Base-by-base conservation (phyloP, 2,797 vertebrate species). In the Rallus crepitans region DNA sequence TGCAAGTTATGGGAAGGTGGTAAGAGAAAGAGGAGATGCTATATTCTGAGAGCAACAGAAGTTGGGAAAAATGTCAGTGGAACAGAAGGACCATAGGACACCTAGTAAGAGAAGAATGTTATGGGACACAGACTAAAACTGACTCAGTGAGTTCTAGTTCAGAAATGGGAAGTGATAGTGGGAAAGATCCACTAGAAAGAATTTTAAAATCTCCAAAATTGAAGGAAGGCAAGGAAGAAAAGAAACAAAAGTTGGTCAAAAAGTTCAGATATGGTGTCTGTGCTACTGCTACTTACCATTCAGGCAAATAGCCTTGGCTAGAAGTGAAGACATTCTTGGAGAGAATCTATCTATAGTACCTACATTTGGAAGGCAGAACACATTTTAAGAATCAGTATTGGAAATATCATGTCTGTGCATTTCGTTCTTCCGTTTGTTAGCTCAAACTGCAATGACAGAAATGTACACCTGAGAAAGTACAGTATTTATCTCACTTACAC, bases 381-480 rank as follows among this genome's bases (percentile, higher is more conserved):
- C 3, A 18, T 20, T 75, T 87, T 55, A 65, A 57, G 35, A 76
- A 48, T 5, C 45, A 60, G 16, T 55, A 55, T 0, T 31, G 15
- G 47, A 70, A 71, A 82, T 5, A 45, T 7, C 15, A 47, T 0
- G 2, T 5, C 19, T 33, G 5, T 21, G 8, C 2, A 0, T 30
- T 90, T 66, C 39, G 3, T 72, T 73, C 64, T 77, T 70, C 42
- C 27, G 20, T 59, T 35, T 84, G 15, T 63, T 77, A 77, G 27
- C 37, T 76, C 59, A 60, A 64, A 40, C 11, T 52, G 71, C 56
- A 82, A 35, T 7, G 25, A 47, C 8, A 85, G 57, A 81, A 87
- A 63, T 15, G 20, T 18, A 71, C 21, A 71, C 16, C 21, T 50
- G 53, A 89, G 48, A 35, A 86, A 71, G 18, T 5, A 63, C 5